Evolutionary conservation across 2,797 vertebrate species (phyloP).

Genomic region (Semotilus atromaculatus): DNA sequence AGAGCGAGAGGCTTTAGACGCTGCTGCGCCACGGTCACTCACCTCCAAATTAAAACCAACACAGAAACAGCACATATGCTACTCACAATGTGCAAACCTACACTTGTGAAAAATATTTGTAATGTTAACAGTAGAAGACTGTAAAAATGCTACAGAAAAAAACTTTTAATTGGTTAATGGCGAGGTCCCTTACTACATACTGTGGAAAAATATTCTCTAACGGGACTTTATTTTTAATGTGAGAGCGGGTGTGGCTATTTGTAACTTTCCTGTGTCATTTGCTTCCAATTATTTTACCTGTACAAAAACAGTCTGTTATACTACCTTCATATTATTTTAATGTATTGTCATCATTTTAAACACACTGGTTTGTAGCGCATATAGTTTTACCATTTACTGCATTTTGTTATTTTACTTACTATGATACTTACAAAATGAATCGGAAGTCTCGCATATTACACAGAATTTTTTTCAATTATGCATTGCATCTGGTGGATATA

Average conservation of each 20-base stretch:
- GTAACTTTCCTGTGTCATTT: not conserved
- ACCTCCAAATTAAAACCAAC: slow-evolving; percentile 69
- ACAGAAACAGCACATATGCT: not conserved
- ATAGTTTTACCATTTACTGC: not conserved
- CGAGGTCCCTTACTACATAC: not conserved
- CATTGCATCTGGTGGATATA: too few species aligned
- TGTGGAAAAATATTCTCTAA: not conserved
- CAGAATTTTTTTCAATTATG: not conserved
- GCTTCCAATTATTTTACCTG: not conserved
- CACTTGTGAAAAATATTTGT: not conserved
- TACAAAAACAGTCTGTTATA: not conserved
- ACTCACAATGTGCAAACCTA: not conserved
- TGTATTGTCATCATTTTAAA: not conserved
- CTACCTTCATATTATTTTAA: not conserved
- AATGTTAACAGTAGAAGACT: not conserved
- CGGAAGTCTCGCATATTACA: not conserved
- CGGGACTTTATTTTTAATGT: not conserved
- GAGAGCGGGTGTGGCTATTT: not conserved
- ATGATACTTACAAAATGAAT: too few species aligned
- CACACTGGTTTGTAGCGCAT: not conserved
- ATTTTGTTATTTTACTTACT: not conserved
- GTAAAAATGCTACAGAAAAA: not conserved
- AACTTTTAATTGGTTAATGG: not conserved
- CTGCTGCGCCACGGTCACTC: slow-evolving; percentile 41
- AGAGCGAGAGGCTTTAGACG: slow-evolving; percentile 37